Conservation (phyloP, 1,140 invertebrate genomes). For the Drosophila novamexicana region DNA sequence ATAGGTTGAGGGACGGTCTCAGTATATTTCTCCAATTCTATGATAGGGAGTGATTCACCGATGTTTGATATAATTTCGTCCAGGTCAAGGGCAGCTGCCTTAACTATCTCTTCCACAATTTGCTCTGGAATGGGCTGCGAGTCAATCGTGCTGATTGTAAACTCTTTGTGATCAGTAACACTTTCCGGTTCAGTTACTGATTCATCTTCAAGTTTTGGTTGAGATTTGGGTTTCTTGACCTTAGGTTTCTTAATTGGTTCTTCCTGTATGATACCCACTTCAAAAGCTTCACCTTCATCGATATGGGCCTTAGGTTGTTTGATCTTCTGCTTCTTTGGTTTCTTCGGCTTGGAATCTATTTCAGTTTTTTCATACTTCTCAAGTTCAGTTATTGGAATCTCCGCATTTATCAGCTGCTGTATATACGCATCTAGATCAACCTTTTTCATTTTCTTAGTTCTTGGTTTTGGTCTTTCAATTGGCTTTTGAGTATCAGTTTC, state of each 20-base stretch:
- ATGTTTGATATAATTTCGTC: slow-evolving; percentile 55
- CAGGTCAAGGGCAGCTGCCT: slow-evolving; percentile 17
- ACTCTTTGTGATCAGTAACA: slow-evolving; percentile 47
- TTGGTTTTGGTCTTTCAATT: slow-evolving; percentile 51
- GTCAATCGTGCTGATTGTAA: slow-evolving; percentile 48
- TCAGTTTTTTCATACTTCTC: slow-evolving; percentile 83
- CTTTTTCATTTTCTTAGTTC: slow-evolving; percentile 71
- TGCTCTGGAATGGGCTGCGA: slow-evolving; percentile 25
- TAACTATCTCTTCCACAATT: background rate
- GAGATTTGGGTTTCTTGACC: slow-evolving; percentile 51
- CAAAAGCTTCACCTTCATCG: slow-evolving; percentile 53
- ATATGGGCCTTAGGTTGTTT: slow-evolving; percentile 48
- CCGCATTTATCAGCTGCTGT: slow-evolving; percentile 71
- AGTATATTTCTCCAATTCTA: slow-evolving; percentile 42
- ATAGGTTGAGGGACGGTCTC: slow-evolving; percentile 9
- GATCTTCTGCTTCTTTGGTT: slow-evolving; percentile 68
- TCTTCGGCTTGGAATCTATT: slow-evolving; percentile 72
- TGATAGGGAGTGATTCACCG: slow-evolving; percentile 44
- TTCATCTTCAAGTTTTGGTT: slow-evolving; percentile 18
- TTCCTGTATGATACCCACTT: slow-evolving; percentile 61
- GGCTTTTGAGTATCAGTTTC: slow-evolving; percentile 45
- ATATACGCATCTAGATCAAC: slow-evolving; percentile 80
- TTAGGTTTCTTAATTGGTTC: slow-evolving; percentile 63
- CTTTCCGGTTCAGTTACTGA: slow-evolving; percentile 7
- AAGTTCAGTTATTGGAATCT: slow-evolving; percentile 82